Base-by-base conservation (phyloP, 2,113 vertebrate genomes). In the Aramus guarauna region DNA sequence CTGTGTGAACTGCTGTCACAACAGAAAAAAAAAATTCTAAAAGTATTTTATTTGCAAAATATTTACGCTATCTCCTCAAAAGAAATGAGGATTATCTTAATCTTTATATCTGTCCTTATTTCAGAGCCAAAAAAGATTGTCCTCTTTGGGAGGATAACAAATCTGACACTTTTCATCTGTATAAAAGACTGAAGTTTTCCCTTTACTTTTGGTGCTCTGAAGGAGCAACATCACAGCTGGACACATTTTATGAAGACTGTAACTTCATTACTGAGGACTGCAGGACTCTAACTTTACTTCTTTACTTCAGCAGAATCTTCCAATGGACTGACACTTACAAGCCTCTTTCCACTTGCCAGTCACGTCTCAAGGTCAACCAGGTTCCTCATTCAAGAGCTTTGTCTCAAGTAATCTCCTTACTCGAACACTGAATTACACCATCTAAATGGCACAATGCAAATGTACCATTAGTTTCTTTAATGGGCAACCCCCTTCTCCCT, bases 21-120 rank as follows among this genome's bases (percentile, higher is more conserved):
- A 77, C 1, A 34, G 26, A 75, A 77, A 80, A 91, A 39, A 20
- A 41, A 19, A 22, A 8, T 36, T 52, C 32, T 77, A 27, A 0
- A 88, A 75, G 20, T 68, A 72, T 85, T 89, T 90, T 71, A 83
- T 84, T 88, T 68, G 39, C 41, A 91, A 94, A 96, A 91, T 93
- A 94, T 94, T 92, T 91, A 86, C 36, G n/a, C 56, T 84, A 36
- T 96, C 47, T 72, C 16, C 24, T 27, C 20, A 78, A 59, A 90
- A 92, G 30, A 84, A 91, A 79, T 41, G 1, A 82, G 16, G 6
- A 94, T 66, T 92, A 82, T 88, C 72, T 85, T 89, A 83, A 90
- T 82, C 87, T 90, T 96, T 72, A 66, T 50, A 83, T 88, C 79
- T 75, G 52, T 87, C 83, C 29, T 90, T 68, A 85, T 58, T 92